Conservation (phyloP, 2,113 vertebrate species). For the Probosciger aterrimus region DNA sequence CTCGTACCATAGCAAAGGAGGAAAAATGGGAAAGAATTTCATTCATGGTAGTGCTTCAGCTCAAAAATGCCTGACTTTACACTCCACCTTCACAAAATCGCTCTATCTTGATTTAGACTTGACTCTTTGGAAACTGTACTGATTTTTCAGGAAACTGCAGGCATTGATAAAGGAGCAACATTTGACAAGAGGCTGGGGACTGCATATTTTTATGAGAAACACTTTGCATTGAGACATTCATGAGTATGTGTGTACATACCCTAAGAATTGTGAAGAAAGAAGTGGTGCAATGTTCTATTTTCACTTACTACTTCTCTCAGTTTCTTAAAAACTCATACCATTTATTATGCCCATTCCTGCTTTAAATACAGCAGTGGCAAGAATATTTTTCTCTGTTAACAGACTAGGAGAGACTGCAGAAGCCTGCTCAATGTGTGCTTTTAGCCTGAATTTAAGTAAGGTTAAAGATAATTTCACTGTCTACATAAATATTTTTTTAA, state of each 20-base stretch:
- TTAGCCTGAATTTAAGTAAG: neutral
- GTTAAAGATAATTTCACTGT: neutral
- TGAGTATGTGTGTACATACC: neutral
- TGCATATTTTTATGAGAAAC: neutral
- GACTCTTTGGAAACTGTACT: neutral
- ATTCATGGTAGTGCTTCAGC: rapidly evolving
- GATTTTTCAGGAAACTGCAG: neutral
- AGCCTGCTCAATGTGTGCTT: neutral
- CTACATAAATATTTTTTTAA: neutral
- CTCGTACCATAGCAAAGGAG: neutral
- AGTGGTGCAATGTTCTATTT: neutral
- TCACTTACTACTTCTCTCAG: neutral
- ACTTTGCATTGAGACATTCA: neutral
- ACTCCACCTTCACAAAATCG: neutral
- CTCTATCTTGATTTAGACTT: neutral
- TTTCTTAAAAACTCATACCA: neutral
- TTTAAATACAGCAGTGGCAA: neutral
- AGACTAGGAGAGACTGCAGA: neutral
- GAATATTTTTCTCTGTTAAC: neutral
- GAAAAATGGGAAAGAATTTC: neutral
- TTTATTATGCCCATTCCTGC: neutral
- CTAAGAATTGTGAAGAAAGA: neutral
- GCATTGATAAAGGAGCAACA: neutral
- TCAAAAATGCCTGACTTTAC: neutral
- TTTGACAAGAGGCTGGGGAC: neutral